Evolutionary conservation across 2,888 invertebrate species (phyloP), one percentile per base, ranked within the genome.

Genomic region (Adineta ricciae): DNA sequence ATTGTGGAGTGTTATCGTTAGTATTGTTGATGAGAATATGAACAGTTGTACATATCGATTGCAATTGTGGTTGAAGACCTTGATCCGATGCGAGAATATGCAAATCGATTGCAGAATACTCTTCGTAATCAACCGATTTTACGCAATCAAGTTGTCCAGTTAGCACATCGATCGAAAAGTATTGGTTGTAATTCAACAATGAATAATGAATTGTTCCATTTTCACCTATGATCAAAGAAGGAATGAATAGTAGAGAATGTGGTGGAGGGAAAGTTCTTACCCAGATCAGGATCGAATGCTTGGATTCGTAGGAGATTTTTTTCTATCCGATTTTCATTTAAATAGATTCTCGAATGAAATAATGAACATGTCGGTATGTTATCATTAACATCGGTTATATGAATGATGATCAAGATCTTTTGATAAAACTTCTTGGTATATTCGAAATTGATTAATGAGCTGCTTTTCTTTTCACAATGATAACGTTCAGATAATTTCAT

Each of bases 301-400:
- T 78, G 24, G 2, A 78, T 41, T 78, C n/a, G 38, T 24, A 41
- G 24, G n/a, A 78, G 21, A 78, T 78, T 78, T 41, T 24, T 78
- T 78, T 41, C 24, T n/a, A 78, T 41, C 11, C 41, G 14, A 78
- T 78, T 78, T 78, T 78, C 78, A 41, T 78, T 41, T n/a, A 78
- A 24, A 11, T 78, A 9, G 2, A 78, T 41, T 24, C 24, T 24
- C 14, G 78, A 4, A n/a, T 78, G 78, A 41, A 78, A 78, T 24
- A n/a, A 8, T n/a, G 1, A 0, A 78, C 78, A 78, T 78, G 3
- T 1, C 11, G 78, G 78, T 5, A 41, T 38, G 41, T 78, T 78
- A 78, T 78, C 78, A 78, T 78, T 78, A n/a, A 78, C 24, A 78
- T 78, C 78, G 4, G 38, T 41, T 24, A 78, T 41, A 41, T 78